Evolutionary conservation across 2,797 vertebrate species (phyloP).

Genomic region (Clarias laeviceps): DNA sequence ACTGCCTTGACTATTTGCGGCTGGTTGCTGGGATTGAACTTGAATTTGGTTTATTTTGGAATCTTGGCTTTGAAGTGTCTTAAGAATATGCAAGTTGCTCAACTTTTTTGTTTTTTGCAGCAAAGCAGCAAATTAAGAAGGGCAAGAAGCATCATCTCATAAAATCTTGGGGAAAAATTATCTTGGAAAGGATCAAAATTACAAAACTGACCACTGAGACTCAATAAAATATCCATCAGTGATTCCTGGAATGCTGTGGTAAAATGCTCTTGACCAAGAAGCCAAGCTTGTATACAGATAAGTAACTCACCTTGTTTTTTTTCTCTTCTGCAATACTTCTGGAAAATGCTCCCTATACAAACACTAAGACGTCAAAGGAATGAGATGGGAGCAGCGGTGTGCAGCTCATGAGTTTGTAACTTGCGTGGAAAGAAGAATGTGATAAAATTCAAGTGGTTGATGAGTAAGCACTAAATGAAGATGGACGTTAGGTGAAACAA

Average conservation of each 20-base stretch:
- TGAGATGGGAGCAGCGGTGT: not conserved
- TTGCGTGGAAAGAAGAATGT: not conserved
- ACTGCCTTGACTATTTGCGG: conserved; percentile 60
- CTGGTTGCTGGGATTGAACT: conserved; percentile 60
- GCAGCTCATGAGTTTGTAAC: not conserved
- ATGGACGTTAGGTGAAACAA: not conserved
- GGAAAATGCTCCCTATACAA: not conserved
- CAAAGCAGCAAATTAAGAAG: conserved; percentile 10
- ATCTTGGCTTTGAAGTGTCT: conserved; percentile 52
- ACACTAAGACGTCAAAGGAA: not conserved
- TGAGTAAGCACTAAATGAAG: not conserved
- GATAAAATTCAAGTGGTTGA: not conserved
- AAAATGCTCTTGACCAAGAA: not conserved
- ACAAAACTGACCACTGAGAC: conserved; percentile 19
- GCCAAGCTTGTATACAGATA: conserved; percentile 8
- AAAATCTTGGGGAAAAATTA: not conserved
- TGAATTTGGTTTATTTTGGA: conserved; percentile 67
- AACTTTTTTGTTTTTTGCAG: conserved; percentile 20
- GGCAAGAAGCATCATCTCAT: conserved; percentile 13
- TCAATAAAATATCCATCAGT: conserved; percentile 25
- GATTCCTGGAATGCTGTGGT: not conserved
- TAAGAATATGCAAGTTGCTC: conserved; percentile 54
- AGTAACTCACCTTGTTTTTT: not conserved
- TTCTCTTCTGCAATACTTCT: not conserved
- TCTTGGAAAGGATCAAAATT: not conserved